phyloP scores from a whole-genome alignment of 2,113 vertebrate species.

The Donacobius atricapilla region DNA sequence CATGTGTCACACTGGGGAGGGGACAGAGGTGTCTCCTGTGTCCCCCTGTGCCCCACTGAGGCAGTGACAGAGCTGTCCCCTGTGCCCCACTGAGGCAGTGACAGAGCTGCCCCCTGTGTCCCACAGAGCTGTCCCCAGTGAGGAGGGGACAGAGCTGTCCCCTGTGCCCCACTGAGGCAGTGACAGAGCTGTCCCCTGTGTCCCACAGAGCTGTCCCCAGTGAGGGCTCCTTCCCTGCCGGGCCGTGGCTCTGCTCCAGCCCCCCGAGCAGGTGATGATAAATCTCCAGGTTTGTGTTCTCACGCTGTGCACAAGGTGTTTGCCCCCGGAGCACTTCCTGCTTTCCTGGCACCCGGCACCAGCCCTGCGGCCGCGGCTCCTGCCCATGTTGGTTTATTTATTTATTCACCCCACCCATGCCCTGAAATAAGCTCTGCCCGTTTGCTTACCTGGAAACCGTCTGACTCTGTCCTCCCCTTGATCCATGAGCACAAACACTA shows the following conservation, averaged over 20 bases:
- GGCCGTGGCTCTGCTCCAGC: rapidly evolving
- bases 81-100: background rate
- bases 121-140: background rate
- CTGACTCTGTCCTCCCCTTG: background rate
- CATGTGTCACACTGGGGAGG: rapidly evolving
- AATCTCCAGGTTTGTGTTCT: background rate
- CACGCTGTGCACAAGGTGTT: background rate
- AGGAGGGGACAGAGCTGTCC: background rate
- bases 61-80: background rate
- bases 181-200: rapidly evolving
- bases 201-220: rapidly evolving
- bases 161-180: too few species aligned
- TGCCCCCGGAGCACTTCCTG: background rate
- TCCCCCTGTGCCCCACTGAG: background rate
- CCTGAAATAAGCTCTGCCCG: background rate
- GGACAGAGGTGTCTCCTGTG: background rate
- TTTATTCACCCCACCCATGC: background rate
- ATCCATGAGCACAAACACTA: background rate
- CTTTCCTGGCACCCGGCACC: background rate
- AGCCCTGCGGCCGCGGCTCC: rapidly evolving
- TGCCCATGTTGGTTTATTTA: background rate
- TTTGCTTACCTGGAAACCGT: background rate
- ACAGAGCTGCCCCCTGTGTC: background rate
- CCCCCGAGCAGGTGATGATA: too few species aligned
- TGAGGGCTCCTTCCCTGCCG: rapidly evolving